A percentile compares a stretch with the other conserved stretches of the same genome.
Conservation (phyloP, 2,113 vertebrate species). For the Monarcha castaneiventris region DNA sequence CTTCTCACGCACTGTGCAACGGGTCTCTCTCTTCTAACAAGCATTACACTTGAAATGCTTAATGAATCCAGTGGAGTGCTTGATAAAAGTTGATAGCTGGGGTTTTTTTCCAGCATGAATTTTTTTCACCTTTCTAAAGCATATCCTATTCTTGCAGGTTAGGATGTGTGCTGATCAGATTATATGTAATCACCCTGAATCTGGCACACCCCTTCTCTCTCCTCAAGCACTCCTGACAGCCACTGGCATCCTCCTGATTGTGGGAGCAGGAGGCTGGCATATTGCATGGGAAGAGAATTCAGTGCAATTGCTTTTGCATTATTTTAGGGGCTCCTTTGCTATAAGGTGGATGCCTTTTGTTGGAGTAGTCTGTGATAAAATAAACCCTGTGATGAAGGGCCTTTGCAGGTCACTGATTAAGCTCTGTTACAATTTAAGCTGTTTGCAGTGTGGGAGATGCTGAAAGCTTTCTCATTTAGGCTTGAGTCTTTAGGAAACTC, state of each 20-base stretch:
- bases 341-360: neutral
- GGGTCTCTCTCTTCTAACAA: neutral
- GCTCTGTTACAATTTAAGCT: neutral
- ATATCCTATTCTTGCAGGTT: neutral
- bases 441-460: neutral
- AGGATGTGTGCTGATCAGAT: neutral
- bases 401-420: neutral
- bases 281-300: neutral
- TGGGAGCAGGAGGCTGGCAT: neutral
- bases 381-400: neutral
- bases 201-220: neutral
- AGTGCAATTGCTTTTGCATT: neutral
- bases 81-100: conserved; percentile 21
- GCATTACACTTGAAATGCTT: conserved; percentile 4
- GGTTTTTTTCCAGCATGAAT: neutral
- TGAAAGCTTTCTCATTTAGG: neutral
- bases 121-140: neutral
- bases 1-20: neutral
- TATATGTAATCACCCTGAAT: neutral
- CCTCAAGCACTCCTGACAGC: neutral
- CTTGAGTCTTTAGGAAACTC: neutral
- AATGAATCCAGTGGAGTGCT: conserved; percentile 15
- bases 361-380: neutral
- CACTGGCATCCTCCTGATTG: neutral
- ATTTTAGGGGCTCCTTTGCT: neutral